Conservation (phyloP, 2,797 vertebrate genomes). For the Pseudotriccus pelzelni region DNA sequence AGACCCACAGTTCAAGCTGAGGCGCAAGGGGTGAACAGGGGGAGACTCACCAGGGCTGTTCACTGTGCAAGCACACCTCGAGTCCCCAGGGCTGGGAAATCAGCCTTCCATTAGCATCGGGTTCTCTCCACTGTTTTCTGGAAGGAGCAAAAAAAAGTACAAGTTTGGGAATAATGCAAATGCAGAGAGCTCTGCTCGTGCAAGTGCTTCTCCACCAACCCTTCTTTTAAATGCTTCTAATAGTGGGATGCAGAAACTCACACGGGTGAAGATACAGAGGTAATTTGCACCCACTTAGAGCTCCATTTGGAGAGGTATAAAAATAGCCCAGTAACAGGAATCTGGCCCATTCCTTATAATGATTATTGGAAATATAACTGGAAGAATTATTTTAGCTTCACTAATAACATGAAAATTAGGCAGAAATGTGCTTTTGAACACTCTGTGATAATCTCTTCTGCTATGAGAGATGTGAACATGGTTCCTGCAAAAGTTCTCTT, state of each 20-base stretch:
- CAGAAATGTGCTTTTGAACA: not conserved
- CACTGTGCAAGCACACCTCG: not conserved
- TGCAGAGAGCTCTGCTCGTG: not conserved
- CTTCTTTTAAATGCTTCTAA: not conserved
- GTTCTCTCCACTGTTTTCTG: not conserved
- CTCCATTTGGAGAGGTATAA: constrained; percentile 24
- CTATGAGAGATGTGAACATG: not conserved
- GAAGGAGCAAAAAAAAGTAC: not conserved
- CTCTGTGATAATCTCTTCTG: not conserved
- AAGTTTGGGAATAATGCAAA: not conserved
- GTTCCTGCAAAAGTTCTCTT: not conserved
- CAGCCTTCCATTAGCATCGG: not conserved
- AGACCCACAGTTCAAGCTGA: not conserved
- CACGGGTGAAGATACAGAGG: not conserved
- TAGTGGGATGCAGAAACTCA: not conserved
- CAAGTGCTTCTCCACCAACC: not conserved
- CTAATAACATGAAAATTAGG: not conserved
- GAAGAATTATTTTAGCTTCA: not conserved
- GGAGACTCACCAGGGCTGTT: not conserved
- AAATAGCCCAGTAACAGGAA: constrained; percentile 7
- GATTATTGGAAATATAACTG: constrained; percentile 3
- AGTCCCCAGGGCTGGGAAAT: not conserved
- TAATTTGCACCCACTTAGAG: constrained; percentile 40
- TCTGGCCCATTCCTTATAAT: not conserved
- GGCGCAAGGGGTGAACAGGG: not conserved